These are phyloP conservation scores for Parauchenoglanis ngamensis DNA, from an alignment of 2,797 vertebrate species.

Conservation along the genomic window DNA sequence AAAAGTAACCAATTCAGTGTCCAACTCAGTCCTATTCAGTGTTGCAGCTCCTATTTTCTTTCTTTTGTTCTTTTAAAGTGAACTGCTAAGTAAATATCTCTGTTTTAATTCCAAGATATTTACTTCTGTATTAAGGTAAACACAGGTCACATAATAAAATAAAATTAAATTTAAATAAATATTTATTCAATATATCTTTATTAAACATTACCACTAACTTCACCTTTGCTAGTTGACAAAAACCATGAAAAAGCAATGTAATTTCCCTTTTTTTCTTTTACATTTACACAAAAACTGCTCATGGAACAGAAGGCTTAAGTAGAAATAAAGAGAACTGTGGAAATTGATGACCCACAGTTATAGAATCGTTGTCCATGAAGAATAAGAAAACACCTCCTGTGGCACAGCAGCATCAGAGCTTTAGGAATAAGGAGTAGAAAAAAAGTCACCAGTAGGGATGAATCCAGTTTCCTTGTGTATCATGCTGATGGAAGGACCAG, in stretches of 20 bases:
- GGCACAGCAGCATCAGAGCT: neutral
- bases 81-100: neutral
- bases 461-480: neutral
- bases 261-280: neutral
- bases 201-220: neutral
- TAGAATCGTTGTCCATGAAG: constrained; percentile 2
- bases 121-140: neutral
- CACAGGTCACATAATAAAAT: too few species aligned
- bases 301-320: neutral
- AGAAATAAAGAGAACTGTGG: neutral
- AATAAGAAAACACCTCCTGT: neutral
- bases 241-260: constrained; percentile 1
- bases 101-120: neutral
- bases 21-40: neutral
- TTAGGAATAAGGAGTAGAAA: neutral
- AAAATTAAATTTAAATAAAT: neutral
- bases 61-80: neutral
- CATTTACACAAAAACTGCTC: neutral
- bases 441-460: neutral
- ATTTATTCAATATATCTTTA: neutral
- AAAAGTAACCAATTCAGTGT: neutral
- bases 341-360: too few species aligned
- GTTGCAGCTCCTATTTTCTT: neutral
- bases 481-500: neutral
- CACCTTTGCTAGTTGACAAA: neutral